Base-by-base conservation (phyloP, 2,113 vertebrate genomes). In the Mormoops blainvillei region DNA sequence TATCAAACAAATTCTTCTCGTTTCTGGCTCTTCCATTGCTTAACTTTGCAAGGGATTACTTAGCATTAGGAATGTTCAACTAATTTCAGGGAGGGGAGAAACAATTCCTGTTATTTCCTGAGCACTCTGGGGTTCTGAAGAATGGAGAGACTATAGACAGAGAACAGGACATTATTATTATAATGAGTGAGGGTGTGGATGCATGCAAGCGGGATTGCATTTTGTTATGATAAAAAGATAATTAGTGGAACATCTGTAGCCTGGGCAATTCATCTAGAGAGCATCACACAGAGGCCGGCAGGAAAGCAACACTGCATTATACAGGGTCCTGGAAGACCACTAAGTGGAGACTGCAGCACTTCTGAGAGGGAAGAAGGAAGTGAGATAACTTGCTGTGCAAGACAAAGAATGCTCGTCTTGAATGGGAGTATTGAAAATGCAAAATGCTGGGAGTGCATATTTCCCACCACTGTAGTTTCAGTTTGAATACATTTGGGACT, bases 161-260 rank as follows among this genome's bases (percentile, higher is more conserved):
- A 67, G 74, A 97, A 68, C 1, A 65, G 83, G 87, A 24, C 54
- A 96, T 97, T 94, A 92, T 97, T 94, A 94, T 97, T 94, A 67
- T 90, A 91, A 96, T 96, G 91, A 96, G 68, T 26, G 54, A 85
- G 89, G 71, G 10, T 92, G 83, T 77, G 54, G 85, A 95, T 56
- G 67, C 67, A 94, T 58, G 81, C 89, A 95, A 94, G 68, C 82
- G 87, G 61, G 61, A 96, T 0, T 89, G 36, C 36, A 85, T 87
- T 71, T 87, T 45, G 2, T 83, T 82, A 50, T 56, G 92, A 88
- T 97, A 96, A 92, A 96, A 94, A 48, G 65, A 95, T 96, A 26
- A 87, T 97, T 89, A 77, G 63, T 65, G 89, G 89, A 95, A 94
- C 98, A 98, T 98, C 97, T 98, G 96, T 97, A 98, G 97, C 81